phyloP scores from a whole-genome alignment of 1,140 invertebrate species.

The Dendroctonus ponderosae region DNA sequence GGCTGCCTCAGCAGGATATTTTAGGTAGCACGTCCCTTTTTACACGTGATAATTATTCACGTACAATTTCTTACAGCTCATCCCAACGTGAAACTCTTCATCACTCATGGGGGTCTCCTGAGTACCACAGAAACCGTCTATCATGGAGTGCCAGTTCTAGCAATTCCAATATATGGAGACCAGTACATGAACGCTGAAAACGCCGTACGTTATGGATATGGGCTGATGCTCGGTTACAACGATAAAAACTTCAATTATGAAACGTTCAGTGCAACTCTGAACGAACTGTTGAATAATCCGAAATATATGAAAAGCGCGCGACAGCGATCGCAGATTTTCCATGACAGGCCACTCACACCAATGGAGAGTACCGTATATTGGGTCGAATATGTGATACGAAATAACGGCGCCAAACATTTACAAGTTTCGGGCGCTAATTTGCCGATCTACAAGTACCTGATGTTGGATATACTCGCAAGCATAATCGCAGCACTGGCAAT shows the following conservation, averaged over 20 bases:
- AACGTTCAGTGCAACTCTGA: slow-evolving; percentile 16
- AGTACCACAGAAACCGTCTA: slow-evolving; percentile 70
- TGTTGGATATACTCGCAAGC: slow-evolving; percentile 16
- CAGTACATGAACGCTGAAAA: slow-evolving; percentile 59
- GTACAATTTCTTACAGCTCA: slow-evolving; percentile 21
- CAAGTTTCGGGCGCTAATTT: slow-evolving; percentile 16
- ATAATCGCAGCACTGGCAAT: background rate
- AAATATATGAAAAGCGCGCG: slow-evolving; percentile 35
- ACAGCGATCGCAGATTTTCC: slow-evolving; percentile 29
- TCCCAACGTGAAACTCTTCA: slow-evolving; percentile 35
- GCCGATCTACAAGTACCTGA: slow-evolving; percentile 19
- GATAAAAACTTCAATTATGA: slow-evolving; percentile 41
- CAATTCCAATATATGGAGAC: slow-evolving; percentile 66
- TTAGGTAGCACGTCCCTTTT: slow-evolving; percentile 20
- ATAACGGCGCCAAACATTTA: slow-evolving; percentile 41
- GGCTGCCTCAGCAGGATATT: slow-evolving; percentile 36
- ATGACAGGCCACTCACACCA: slow-evolving; percentile 39
- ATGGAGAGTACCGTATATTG: slow-evolving; percentile 46
- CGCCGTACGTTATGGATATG: slow-evolving; percentile 52
- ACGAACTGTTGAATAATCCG: slow-evolving; percentile 27
- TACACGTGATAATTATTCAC: no score
- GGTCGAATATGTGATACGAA: slow-evolving; percentile 46
- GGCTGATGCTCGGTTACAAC: slow-evolving; percentile 43
- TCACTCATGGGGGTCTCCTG: slow-evolving; percentile 55
- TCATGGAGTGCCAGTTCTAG: slow-evolving; percentile 69